Percentiles rank a stretch among this genome's conserved stretches.
phyloP scores from a whole-genome alignment of 2,113 vertebrate genomes.

The Drymodes brunneopygia region DNA sequence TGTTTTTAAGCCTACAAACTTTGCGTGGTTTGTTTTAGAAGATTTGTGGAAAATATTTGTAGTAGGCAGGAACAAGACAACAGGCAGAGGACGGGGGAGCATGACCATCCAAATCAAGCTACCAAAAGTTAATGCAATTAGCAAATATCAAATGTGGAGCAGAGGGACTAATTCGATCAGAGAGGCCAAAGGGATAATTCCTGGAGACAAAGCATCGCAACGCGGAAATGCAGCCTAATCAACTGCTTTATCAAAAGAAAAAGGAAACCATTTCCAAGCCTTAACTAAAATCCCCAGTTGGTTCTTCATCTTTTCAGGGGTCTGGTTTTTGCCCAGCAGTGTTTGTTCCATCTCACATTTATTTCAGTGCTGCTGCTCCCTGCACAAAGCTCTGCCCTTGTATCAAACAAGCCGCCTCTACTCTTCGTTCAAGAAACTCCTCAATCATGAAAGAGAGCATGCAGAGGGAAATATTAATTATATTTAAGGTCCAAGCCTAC shows the following conservation, averaged over 20 bases:
- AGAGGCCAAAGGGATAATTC: conserved; percentile 49
- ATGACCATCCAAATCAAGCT: conserved; percentile 1
- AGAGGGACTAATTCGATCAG: conserved; percentile 62
- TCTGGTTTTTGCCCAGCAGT: conserved; percentile 5
- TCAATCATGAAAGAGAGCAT: not conserved
- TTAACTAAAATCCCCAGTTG: conserved; percentile 23
- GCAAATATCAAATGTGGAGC: conserved; percentile 48
- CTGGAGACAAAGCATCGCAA: conserved; percentile 49
- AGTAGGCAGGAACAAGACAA: not conserved
- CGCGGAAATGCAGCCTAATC: conserved; percentile 63
- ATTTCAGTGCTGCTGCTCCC: not conserved
- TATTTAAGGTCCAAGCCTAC: not conserved
- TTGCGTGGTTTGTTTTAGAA: not conserved
- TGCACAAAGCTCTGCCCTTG: not conserved
- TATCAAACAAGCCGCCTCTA: not conserved
- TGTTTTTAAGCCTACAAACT: not conserved
- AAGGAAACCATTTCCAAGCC: conserved; percentile 43
- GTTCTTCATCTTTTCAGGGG: not conserved
- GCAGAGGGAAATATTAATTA: not conserved
- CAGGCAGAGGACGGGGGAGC: not conserved
- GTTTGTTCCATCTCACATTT: not conserved
- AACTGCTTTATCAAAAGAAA: conserved; percentile 38
- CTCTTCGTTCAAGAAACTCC: not conserved
- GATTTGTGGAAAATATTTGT: not conserved
- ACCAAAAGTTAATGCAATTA: conserved; percentile 64